Percentiles rank a stretch among this genome's conserved stretches.
Conservation (phyloP, 2,888 invertebrate species). For the Nymphalis c-album region DNA sequence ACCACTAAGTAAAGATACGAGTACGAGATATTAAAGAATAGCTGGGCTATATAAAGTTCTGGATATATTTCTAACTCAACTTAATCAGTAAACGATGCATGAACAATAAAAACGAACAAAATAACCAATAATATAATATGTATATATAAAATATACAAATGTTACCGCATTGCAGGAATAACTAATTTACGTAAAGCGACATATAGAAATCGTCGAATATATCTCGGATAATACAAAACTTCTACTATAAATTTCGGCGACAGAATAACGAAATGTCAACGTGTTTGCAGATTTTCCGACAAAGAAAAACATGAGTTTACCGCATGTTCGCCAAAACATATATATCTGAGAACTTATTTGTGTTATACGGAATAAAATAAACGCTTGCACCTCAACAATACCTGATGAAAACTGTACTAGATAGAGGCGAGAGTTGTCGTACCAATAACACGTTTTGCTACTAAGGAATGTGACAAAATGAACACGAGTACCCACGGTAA, state of each 20-base stretch:
- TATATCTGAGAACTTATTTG: neutral
- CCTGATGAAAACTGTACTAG: neutral
- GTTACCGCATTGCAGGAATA: no score
- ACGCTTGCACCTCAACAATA: neutral
- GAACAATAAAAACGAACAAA: no score
- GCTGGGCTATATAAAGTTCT: no score
- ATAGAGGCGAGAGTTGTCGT: neutral
- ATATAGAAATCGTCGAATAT: no score
- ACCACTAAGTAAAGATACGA: no score
- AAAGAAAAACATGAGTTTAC: neutral
- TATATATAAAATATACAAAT: no score
- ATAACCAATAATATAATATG: no score
- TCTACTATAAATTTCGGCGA: neutral
- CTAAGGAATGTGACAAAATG: neutral
- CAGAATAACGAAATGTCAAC: neutral
- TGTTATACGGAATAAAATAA: neutral
- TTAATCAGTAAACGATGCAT: no score
- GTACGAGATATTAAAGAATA: no score
- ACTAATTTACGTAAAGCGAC: no score
- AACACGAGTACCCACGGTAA: neutral
- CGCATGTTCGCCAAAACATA: neutral
- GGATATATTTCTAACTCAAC: no score
- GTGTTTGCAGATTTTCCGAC: neutral
- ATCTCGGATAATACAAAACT: neutral
- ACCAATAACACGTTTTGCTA: neutral